Base-by-base conservation (phyloP, 1,140 invertebrate genomes). In the Metaphire vulgaris region DNA sequence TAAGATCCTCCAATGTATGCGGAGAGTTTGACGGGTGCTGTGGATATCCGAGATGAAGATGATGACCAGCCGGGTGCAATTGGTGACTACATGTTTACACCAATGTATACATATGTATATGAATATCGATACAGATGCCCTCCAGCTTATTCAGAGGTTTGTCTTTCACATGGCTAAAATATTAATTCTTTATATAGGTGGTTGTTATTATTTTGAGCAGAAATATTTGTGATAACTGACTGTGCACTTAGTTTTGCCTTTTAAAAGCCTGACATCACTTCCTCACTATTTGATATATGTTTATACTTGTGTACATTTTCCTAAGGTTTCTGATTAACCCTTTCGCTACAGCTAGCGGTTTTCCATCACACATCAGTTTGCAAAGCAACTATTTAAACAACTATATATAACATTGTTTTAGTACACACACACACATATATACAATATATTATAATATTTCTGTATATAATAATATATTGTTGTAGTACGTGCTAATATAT, bases 21-120 rank as follows among this genome's bases (percentile, higher is more conserved):
- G 28, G 87, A 88, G 76, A 87, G 86, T 80, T 81, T 87, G 15
- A 83, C 83, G 73, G 87, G 87, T 29, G 86, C 87, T 73, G 87
- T 88, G 1, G 85, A 85, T 77, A 83, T 88, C 68, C 80, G 83
- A 65, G 86, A 87, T 79, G 81, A 86, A 66, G 85, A 86, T 33
- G 84, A 85, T 76, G 83, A 81, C 31, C 79, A 80, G n/a, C 79
- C 79, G 15, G 80, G 79, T 34, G 84, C 84, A 68, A 84, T 84
- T 83, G 83, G 83, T 29, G 83, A 85, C 64, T 76, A 83, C 16
- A 85, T 83, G 1, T 88, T 84, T 78, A 87, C 85, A 32, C 87
- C 87, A 1, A 85, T 87, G 84, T 88, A 88, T 81, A 83, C 86
- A 1, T 88, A 87, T 79, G 87, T 88, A 2, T 85, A 86, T 76